Percentiles rank a stretch among this genome's conserved stretches.
These are phyloP conservation scores for Tiaroga cobitis DNA, from an alignment of 2,797 vertebrate species.

Conservation along the genomic window DNA sequence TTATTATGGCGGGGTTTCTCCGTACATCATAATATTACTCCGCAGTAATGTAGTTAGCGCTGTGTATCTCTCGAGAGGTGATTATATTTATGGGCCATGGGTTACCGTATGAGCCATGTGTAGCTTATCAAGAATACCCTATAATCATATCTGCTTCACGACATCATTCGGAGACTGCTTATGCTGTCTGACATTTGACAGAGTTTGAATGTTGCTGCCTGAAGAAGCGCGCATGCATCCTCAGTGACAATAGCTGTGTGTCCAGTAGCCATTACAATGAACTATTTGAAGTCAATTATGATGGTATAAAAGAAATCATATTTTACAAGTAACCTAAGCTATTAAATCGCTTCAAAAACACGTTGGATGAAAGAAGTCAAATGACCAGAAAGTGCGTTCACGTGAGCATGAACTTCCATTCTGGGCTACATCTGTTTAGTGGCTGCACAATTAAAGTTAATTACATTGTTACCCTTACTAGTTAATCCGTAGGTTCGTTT, in stretches of 20 bases:
- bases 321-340: neutral
- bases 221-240: neutral
- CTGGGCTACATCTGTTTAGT: slow-evolving; percentile 83
- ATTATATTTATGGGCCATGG: slow-evolving; percentile 61
- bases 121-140: slow-evolving; percentile 62
- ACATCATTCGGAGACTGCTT: slow-evolving; percentile 81
- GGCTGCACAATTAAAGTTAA: slow-evolving; percentile 89
- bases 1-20: slow-evolving; percentile 54
- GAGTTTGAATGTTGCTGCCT: slow-evolving; percentile 31
- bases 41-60: slow-evolving; percentile 60
- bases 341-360: neutral
- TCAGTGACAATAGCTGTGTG: neutral
- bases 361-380: neutral
- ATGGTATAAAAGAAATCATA: neutral
- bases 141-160: slow-evolving; percentile 75
- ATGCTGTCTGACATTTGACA: slow-evolving; percentile 74
- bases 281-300: neutral
- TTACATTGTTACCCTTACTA: slow-evolving; percentile 85
- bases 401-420: neutral
- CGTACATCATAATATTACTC: slow-evolving; percentile 59
- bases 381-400: neutral
- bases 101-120: slow-evolving; percentile 50
- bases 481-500: slow-evolving; percentile 76
- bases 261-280: neutral
- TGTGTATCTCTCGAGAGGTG: slow-evolving; percentile 66